Evolutionary conservation across 2,888 invertebrate species (phyloP).

Genomic region (Pseudococcus longispinus): DNA sequence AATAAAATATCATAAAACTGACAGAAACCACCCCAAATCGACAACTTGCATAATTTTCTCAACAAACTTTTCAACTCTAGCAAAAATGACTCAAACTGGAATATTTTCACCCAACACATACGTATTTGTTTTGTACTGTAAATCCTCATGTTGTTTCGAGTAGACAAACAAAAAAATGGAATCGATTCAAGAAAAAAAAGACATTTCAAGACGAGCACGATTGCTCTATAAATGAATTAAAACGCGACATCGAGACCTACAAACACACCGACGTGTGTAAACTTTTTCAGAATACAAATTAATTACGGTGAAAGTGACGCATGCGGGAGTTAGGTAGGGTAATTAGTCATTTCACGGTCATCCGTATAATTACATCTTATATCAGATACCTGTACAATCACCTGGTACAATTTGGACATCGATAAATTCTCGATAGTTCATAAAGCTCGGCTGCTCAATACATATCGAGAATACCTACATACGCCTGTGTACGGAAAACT

Average conservation of each 20-base stretch:
- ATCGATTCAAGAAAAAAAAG: background rate
- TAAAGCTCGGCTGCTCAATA: no score
- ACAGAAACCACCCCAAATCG: no score
- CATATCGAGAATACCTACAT: background rate
- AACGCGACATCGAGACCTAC: conserved; percentile 24
- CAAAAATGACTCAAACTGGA: no score
- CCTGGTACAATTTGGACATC: background rate
- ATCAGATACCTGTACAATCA: background rate
- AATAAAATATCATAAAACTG: no score
- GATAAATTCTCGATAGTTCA: background rate
- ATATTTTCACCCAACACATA: no score
- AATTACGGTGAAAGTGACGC: conserved; percentile 27
- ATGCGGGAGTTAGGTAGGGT: conserved; percentile 3
- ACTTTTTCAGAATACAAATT: conserved; percentile 20
- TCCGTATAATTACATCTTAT: background rate
- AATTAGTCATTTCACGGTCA: conserved; percentile 35
- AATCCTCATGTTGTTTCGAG: background rate
- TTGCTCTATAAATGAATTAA: conserved; percentile 20
- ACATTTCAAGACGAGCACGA: background rate
- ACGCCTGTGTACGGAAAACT: no score
- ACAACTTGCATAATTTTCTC: no score
- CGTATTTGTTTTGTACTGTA: background rate
- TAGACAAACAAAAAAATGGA: background rate
- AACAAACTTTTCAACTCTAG: no score
- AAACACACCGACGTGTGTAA: background rate